phyloP scores from a whole-genome alignment of 2,797 vertebrate genomes.

The Silurus lanzhouensis region DNA sequence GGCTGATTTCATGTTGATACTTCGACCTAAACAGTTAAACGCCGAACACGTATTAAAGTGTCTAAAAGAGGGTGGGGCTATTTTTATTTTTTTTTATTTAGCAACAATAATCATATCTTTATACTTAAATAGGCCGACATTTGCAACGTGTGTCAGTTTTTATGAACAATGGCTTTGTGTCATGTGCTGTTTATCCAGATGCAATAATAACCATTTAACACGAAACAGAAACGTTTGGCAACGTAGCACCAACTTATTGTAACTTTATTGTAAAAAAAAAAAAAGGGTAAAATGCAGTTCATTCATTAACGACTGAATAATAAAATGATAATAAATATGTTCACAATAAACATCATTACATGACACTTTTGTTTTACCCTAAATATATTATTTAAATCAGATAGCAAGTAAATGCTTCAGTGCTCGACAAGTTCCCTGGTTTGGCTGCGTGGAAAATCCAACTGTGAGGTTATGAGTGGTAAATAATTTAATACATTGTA shows the following conservation, averaged over 20 bases:
- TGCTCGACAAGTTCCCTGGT: neutral
- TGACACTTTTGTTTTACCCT: too few species aligned
- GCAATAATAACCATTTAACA: neutral
- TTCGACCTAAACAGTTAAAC: constrained; percentile 80
- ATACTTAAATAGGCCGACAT: neutral
- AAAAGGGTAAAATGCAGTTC: too few species aligned
- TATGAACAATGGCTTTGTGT: neutral
- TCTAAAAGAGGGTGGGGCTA: too few species aligned
- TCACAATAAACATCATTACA: neutral
- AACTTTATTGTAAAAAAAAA: too few species aligned
- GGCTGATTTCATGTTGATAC: constrained; percentile 94
- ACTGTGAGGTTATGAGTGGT: neutral
- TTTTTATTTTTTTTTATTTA: too few species aligned
- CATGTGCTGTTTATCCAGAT: neutral
- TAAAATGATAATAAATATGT: neutral
- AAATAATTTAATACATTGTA: neutral
- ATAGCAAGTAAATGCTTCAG: neutral
- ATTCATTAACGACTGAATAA: neutral
- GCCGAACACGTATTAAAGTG: neutral
- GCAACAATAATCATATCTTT: neutral
- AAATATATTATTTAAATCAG: neutral
- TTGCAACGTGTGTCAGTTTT: neutral
- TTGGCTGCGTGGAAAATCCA: neutral
- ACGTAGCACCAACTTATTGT: too few species aligned
- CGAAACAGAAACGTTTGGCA: neutral